Evolutionary conservation across 2,113 vertebrate species (phyloP), one percentile per base, ranked within the genome.

Genomic region (Leptodactylus fuscus): DNA sequence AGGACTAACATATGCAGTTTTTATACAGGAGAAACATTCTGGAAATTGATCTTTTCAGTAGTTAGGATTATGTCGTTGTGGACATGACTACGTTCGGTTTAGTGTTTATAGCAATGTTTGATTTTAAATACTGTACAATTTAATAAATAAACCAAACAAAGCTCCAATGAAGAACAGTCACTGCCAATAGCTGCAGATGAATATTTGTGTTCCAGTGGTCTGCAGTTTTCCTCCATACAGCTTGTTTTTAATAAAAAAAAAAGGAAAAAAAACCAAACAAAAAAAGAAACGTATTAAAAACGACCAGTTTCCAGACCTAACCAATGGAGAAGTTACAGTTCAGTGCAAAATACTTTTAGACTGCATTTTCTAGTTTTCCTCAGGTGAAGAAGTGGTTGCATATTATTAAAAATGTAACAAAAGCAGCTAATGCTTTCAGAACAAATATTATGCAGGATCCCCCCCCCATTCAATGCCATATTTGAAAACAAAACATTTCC

Each of bases 71-170:
- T 94, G 92, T 93, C 93, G 94, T 93, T 93, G 94, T 95, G 94
- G 94, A 95, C 95, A 95, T 91, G 94, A 93, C 94, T 95, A 94
- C 93, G 82, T 91, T 95, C 94, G 94, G 89, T 94, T 96, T 98
- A 99, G 96, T 98, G 97, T 99, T 93, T 93, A 95, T 94, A 96
- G 92, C 94, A 93, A 93, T 93, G 95, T 93, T 95, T 94, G 94
- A 94, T 94, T 96, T 99, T 98, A 98, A 99, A 99, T 99, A 99
- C 97, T 99, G 97, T 98, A 99, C 97, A 98, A 94, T 95, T 96
- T 95, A 98, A 98, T 99, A 99, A 98, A 98, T 98, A 98, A 98
- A 96, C 95, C 96, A 96, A 97, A 99, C 95, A 96, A 95, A 95
- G 95, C 93, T 93, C 96, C 94, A 94, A 93, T 94, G 91, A 94